Evolutionary conservation across 2,797 vertebrate genomes (phyloP), one percentile per base, ranked within the genome.

Genomic region (Tokudaia tokunoshimensis): DNA sequence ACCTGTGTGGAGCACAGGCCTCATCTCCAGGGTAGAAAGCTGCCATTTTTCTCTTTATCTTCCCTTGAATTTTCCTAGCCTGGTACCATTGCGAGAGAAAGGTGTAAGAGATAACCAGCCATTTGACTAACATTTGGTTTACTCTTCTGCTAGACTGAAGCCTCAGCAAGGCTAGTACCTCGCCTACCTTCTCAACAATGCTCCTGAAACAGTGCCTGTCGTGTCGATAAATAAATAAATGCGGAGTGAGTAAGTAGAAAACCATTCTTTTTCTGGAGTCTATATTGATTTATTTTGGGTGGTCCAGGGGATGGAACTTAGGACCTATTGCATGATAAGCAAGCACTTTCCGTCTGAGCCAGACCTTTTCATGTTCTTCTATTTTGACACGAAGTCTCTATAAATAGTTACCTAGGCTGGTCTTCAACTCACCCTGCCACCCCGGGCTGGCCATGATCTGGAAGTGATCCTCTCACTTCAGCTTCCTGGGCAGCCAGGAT

Each of bases 21-120:
- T 79, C 15, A 37, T 37, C 34, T 81, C 22, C 34, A 59, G 26
- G 9, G 17, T 59, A n/a, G 22, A 22, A 63, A 88, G 44, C 19
- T 29, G 65, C 63, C 79, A 11, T n/a, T 83, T 90, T 94, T 74
- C 7, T 78, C 24, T 76, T 91, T 50, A 10, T 63, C 44, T 55
- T 82, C 65, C 10, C 41, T 37, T 75, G 22, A 19, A 67, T 80
- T 95, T 79, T 94, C 14, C 55, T 93, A 94, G 81, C 84, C 20
- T 6, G 50, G 22, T 12, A 86, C 47, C n/a, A 65, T 1, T 61
- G 1, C 57, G 70, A 89, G 19, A 41, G 26, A 41, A 91, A 31
- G 17, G 15, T 6, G 9, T 37, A 50, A 24, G 41, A n/a, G 80
- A 52, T n/a, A 89, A 50, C 74, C 59, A 26, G 74, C 72, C 82